Percentiles rank a stretch among this genome's conserved stretches.
Evolutionary conservation across 2,797 vertebrate genomes (phyloP).

Genomic region (Serranus cabrilla): DNA sequence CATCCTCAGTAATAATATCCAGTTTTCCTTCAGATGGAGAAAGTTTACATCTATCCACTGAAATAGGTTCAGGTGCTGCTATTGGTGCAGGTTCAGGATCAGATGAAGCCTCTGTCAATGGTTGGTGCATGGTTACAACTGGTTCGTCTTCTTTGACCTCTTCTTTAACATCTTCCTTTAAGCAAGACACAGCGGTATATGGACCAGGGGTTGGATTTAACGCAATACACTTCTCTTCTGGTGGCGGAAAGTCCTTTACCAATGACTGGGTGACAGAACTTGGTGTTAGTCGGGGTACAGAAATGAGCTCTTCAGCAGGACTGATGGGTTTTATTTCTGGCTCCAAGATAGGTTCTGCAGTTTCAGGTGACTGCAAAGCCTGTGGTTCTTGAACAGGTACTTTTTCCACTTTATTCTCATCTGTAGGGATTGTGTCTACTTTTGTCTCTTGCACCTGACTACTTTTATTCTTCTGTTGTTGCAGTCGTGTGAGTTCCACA

Average conservation of each 20-base stretch:
- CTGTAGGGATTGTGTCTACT: conserved; percentile 33
- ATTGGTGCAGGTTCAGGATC: conserved; percentile 61
- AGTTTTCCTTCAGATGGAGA: conserved; percentile 71
- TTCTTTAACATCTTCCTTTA: conserved; percentile 71
- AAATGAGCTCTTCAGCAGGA: conserved; percentile 70
- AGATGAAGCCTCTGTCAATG: conserved; percentile 56
- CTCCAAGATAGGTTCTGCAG: conserved; percentile 79
- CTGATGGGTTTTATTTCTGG: conserved; percentile 87
- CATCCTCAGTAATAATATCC: conserved; percentile 63
- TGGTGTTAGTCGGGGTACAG: conserved; percentile 55
- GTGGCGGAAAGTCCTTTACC: conserved; percentile 67
- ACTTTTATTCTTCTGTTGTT: conserved; percentile 95
- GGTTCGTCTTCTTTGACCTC: conserved; percentile 73
- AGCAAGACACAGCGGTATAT: conserved; percentile 23
- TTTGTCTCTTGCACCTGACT: conserved; percentile 89
- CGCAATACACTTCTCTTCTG: conserved; percentile 65
- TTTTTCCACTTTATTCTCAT: conserved; percentile 80
- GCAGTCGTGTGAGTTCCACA: conserved; percentile 90
- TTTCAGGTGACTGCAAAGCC: conserved; percentile 69
- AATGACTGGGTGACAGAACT: conserved; percentile 43
- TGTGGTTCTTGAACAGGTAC: conserved; percentile 84
- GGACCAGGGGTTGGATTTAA: conserved; percentile 51
- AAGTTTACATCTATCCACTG: conserved; percentile 54
- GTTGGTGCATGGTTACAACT: conserved; percentile 25
- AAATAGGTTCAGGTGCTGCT: conserved; percentile 73